Percentiles rank a stretch among this genome's conserved stretches.
phyloP scores from a whole-genome alignment of 2,113 vertebrate species.

The Oxyura jamaicensis region DNA sequence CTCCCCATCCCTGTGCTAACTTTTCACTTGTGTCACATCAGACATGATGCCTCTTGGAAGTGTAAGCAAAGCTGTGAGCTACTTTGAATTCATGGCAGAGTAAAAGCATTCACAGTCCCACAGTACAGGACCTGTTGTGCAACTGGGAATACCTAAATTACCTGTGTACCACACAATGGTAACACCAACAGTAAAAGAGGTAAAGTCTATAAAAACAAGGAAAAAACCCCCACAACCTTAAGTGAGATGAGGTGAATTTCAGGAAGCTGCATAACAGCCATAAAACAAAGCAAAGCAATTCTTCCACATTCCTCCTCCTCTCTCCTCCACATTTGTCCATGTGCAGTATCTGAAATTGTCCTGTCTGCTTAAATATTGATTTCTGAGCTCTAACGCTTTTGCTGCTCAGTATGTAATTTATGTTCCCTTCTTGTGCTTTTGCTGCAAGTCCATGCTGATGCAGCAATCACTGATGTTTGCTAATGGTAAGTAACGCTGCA shows the following conservation, averaged over 20 bases:
- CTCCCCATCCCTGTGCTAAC: neutral
- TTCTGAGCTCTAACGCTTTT: constrained; percentile 13
- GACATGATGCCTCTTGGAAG: accelerated
- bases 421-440: constrained; percentile 16
- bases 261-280: neutral
- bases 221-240: neutral
- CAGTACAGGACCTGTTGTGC: neutral
- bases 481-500: neutral
- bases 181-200: neutral
- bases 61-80: neutral
- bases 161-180: neutral
- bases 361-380: constrained; percentile 47
- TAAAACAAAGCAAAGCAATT: neutral
- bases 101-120: neutral
- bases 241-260: neutral
- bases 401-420: constrained; percentile 18
- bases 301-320: too few relatives aligned
- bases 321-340: neutral
- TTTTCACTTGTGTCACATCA: neutral
- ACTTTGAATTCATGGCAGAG: neutral
- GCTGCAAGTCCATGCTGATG: neutral
- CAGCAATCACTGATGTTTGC: neutral
- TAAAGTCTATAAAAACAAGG: neutral
- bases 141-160: neutral
- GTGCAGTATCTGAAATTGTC: neutral